Conservation (phyloP, 2,888 invertebrate species). For the Branchinecta sandiegonensis region DNA sequence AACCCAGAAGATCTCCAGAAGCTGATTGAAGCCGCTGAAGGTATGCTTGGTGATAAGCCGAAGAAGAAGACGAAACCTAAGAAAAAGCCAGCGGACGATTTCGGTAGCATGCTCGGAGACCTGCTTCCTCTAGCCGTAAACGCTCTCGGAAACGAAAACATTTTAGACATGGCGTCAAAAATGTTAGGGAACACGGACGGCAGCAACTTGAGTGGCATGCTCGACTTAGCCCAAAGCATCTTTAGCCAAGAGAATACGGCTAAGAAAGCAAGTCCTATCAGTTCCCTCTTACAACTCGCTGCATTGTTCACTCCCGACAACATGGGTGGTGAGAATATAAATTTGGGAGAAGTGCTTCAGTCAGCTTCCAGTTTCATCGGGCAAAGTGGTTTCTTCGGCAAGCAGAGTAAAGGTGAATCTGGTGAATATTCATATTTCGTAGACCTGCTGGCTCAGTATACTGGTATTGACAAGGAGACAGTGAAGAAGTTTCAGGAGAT, state of each 20-base stretch:
- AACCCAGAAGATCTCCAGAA: constrained; percentile 8
- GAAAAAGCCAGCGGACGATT: neutral
- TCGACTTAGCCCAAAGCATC: too few species aligned
- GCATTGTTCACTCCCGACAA: neutral
- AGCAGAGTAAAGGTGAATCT: neutral
- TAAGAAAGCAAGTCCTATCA: neutral
- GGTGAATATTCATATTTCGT: neutral
- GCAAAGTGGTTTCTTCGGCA: neutral
- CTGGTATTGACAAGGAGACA: neutral
- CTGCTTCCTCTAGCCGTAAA: neutral
- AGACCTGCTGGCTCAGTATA: neutral
- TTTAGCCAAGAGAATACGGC: neutral
- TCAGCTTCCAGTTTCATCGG: constrained; percentile 3
- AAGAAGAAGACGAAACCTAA: constrained; percentile 11
- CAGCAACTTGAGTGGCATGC: too few species aligned
- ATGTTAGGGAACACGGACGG: neutral
- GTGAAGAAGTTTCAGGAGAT: neutral
- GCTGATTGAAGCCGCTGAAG: neutral
- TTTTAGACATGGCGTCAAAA: neutral
- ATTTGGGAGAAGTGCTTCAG: constrained; percentile 2
- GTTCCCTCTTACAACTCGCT: neutral
- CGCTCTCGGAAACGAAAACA: constrained; percentile 7
- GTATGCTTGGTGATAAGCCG: neutral
- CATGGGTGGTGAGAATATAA: neutral
- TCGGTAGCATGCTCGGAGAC: neutral